A percentile compares a stretch with the other conserved stretches of the same genome.
phyloP scores from a whole-genome alignment of 2,113 vertebrate genomes.

The Heloderma charlesbogerti region DNA sequence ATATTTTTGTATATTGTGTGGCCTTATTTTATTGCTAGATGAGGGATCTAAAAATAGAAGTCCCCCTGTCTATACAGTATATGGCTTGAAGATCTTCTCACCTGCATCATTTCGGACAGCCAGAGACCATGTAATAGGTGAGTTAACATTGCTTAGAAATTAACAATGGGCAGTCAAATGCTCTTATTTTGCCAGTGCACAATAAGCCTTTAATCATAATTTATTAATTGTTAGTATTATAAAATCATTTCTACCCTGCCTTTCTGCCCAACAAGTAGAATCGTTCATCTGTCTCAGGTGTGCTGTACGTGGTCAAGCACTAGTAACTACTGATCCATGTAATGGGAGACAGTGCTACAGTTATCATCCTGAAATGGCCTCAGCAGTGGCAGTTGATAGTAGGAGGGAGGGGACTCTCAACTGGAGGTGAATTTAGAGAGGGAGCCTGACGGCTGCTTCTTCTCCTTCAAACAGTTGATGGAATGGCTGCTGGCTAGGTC shows the following conservation, averaged over 20 bases:
- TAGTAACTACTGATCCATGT: not conserved
- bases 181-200: constrained; percentile 49
- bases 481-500: too few species aligned
- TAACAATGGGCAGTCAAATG: not conserved
- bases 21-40: constrained; percentile 95
- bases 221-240: too few species aligned
- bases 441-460: too few species aligned
- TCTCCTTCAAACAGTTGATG: too few species aligned
- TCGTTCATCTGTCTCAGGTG: not conserved
- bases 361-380: too few species aligned
- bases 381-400: too few species aligned
- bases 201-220: not conserved
- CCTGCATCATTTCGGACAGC: constrained; percentile 82
- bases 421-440: too few species aligned
- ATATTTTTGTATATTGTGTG: constrained; percentile 96
- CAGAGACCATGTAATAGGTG: constrained; percentile 90
- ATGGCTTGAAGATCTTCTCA: constrained; percentile 90
- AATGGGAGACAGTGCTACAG: too few species aligned
- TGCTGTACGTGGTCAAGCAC: not conserved
- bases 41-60: constrained; percentile 83
- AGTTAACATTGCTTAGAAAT: constrained; percentile 61
- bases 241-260: too few species aligned
- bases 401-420: too few species aligned
- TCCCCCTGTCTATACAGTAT: constrained; percentile 85
- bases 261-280: too few species aligned